phyloP scores from a whole-genome alignment of 2,888 invertebrate species.

The Ichneumoninae sp. region DNA sequence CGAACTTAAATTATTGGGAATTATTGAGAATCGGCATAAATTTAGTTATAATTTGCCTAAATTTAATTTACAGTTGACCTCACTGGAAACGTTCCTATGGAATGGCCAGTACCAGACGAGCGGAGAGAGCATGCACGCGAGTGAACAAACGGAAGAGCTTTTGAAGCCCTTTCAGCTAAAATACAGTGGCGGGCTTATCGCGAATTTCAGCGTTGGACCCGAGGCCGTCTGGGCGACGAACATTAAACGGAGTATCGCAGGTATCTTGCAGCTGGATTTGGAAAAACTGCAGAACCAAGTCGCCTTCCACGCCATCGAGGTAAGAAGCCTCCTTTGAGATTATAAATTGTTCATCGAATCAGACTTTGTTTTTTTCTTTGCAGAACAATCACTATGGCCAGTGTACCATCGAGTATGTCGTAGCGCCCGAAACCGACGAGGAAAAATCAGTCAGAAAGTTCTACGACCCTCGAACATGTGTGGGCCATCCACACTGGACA shows the following conservation, averaged over 20 bases:
- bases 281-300: slow-evolving; percentile 73
- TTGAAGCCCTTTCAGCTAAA: slow-evolving; percentile 78
- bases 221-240: slow-evolving; percentile 89
- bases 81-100: slow-evolving; percentile 75
- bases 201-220: slow-evolving; percentile 79
- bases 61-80: slow-evolving; percentile 74
- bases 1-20: not conserved
- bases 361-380: slow-evolving; percentile 46
- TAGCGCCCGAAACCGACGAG: slow-evolving; percentile 74
- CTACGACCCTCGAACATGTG: slow-evolving; percentile 82
- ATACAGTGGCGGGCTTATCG: slow-evolving; percentile 77
- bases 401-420: slow-evolving; percentile 83
- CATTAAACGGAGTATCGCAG: slow-evolving; percentile 88
- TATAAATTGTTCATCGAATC: not conserved
- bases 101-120: slow-evolving; percentile 76
- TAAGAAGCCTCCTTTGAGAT: slow-evolving; percentile 65
- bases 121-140: slow-evolving; percentile 66
- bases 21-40: not conserved
- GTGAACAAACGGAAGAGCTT: slow-evolving; percentile 74
- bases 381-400: slow-evolving; percentile 83
- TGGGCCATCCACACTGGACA: slow-evolving; percentile 77
- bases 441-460: slow-evolving; percentile 81
- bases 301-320: slow-evolving; percentile 80
- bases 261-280: slow-evolving; percentile 88
- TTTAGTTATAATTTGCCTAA: not conserved